Conservation (phyloP, 1,140 invertebrate species). For the Drosophila sproati region DNA sequence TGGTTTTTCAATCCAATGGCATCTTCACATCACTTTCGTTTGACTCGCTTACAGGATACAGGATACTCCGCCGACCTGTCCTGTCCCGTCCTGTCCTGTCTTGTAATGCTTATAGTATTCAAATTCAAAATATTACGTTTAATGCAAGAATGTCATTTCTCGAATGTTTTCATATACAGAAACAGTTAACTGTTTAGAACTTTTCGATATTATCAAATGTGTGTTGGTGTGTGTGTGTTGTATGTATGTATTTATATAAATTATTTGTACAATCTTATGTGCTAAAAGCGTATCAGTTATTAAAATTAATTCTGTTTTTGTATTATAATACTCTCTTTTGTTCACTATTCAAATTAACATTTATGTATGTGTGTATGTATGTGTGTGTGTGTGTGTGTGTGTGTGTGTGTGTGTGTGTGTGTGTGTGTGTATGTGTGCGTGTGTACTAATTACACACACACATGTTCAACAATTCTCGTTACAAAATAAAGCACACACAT, state of each 20-base stretch:
- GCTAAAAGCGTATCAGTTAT: constrained; percentile 81
- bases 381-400: constrained; percentile 30
- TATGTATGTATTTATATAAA: constrained; percentile 52
- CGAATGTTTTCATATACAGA: background rate
- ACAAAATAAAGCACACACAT: constrained; percentile 45
- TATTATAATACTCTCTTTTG: constrained; percentile 68
- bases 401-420: constrained; percentile 44
- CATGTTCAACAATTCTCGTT: constrained; percentile 39
- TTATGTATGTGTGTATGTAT: constrained; percentile 18
- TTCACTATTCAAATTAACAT: constrained; percentile 62
- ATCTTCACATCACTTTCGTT: constrained; percentile 34
- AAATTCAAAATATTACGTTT: constrained; percentile 14
- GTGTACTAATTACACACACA: constrained; percentile 46
- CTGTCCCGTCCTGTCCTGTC: constrained; percentile 11
- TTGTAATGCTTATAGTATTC: constrained; percentile 38
- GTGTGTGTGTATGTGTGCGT: constrained; percentile 32
- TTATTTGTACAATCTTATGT: constrained; percentile 81
- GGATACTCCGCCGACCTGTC: no score
- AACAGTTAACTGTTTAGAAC: constrained; percentile 10
- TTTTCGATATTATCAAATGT: constrained; percentile 22
- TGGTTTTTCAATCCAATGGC: constrained; percentile 29
- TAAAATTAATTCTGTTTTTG: constrained; percentile 72
- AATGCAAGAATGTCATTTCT: constrained; percentile 21
- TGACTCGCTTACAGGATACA: constrained; percentile 22
- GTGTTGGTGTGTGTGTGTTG: background rate